These are phyloP conservation scores for Martes martes DNA, from an alignment of 2,113 vertebrate species.

Conservation along the genomic window DNA sequence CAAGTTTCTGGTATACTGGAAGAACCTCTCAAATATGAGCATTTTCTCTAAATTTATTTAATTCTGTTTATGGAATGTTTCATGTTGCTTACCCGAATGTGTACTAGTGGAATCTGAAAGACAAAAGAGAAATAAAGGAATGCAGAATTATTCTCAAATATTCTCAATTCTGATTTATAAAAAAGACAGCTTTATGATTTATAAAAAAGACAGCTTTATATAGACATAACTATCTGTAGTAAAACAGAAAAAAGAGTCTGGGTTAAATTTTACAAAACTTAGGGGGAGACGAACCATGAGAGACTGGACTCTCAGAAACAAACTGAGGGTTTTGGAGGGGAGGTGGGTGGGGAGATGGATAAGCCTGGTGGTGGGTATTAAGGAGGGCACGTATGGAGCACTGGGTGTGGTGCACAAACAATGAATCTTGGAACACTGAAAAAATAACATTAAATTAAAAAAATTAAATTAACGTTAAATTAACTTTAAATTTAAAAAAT, in stretches of 20 bases:
- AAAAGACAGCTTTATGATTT: not conserved
- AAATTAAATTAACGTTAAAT: too few relatives aligned
- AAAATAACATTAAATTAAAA: too few relatives aligned
- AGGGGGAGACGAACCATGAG: too few relatives aligned
- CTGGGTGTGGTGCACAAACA: too few relatives aligned
- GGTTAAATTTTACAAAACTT: not conserved
- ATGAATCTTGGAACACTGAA: too few relatives aligned
- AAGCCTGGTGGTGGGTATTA: too few relatives aligned
- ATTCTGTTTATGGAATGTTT: not conserved
- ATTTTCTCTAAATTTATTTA: not conserved
- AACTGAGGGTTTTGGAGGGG: too few relatives aligned
- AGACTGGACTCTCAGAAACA: too few relatives aligned
- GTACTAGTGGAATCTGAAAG: constrained; percentile 64
- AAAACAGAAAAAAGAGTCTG: not conserved
- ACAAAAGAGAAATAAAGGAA: constrained; percentile 28
- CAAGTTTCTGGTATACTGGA: not conserved
- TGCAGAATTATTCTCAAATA: not conserved
- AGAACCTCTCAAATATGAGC: not conserved
- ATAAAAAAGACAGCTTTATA: not conserved
- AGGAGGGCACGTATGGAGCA: too few relatives aligned
- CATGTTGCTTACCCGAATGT: constrained; percentile 61
- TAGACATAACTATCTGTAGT: not conserved
- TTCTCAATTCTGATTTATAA: constrained; percentile 8
- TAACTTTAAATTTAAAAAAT: too few relatives aligned
- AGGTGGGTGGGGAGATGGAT: too few relatives aligned